Evolutionary conservation across 2,797 vertebrate species (phyloP).

Genomic region (Mormyrops boulengeri): DNA sequence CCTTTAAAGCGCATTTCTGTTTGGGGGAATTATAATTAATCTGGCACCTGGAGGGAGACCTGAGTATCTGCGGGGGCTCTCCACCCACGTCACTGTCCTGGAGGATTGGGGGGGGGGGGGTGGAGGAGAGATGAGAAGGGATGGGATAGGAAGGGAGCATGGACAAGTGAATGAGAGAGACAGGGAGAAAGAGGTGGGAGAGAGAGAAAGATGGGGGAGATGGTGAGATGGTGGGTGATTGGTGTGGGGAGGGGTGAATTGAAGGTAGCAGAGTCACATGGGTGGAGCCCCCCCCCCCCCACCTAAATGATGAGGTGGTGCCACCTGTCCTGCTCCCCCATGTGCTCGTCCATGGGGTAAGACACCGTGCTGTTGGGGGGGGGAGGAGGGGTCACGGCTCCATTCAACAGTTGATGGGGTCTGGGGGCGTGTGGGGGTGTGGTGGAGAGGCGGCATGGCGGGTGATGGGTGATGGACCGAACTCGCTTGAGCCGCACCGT

Average conservation of each 20-base stretch:
- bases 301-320: background rate
- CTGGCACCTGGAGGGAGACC: background rate
- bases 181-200: background rate
- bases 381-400: background rate
- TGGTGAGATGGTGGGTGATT: too few species aligned
- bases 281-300: too few species aligned
- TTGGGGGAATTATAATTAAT: background rate
- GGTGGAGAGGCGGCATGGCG: background rate
- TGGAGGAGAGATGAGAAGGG: too few species aligned
- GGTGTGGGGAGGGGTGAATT: too few species aligned
- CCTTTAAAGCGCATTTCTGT: background rate
- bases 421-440: too few species aligned
- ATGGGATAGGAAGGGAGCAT: too few species aligned
- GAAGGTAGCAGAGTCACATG: too few species aligned
- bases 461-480: background rate
- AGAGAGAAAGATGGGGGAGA: background rate
- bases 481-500: background rate
- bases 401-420: background rate
- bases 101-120: background rate
- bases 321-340: background rate
- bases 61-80: background rate
- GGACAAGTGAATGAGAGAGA: background rate
- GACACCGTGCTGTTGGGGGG: too few species aligned
- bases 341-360: background rate
- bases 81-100: background rate